Evolutionary conservation across 2,113 vertebrate species (phyloP).

Genomic region (Panthera leo): DNA sequence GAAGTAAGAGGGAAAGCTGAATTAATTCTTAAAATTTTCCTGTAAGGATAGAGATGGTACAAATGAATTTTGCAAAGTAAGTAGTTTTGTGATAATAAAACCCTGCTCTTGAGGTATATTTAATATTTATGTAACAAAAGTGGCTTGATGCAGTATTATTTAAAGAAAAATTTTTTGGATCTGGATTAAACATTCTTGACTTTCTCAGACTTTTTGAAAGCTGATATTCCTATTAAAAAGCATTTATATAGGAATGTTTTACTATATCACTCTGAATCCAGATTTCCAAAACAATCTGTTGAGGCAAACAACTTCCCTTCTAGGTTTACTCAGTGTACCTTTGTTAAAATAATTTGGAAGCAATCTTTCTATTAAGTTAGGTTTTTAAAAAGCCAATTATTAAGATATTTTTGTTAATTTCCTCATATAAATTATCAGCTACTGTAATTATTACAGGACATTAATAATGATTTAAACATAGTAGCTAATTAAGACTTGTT

Average conservation of each 20-base stretch:
- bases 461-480: constrained; percentile 46
- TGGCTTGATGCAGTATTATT: neutral
- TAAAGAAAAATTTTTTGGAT: constrained; percentile 34
- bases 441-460: constrained; percentile 46
- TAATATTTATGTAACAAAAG: constrained; percentile 31
- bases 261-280: constrained; percentile 40
- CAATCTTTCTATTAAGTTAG: constrained; percentile 29
- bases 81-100: neutral
- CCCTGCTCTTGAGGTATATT: neutral
- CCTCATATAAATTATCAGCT: constrained; percentile 43
- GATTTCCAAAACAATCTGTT: constrained; percentile 34
- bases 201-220: constrained; percentile 38
- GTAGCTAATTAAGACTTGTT: constrained; percentile 28
- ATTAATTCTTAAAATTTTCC: constrained; percentile 39
- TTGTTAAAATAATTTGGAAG: constrained; percentile 48
- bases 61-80: constrained; percentile 42
- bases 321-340: constrained; percentile 15
- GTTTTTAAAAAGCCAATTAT: neutral
- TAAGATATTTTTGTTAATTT: constrained; percentile 61
- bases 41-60: neutral
- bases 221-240: constrained; percentile 28
- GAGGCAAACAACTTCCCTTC: neutral
- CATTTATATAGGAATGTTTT: constrained; percentile 23
- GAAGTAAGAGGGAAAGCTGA: neutral
- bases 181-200: constrained; percentile 27